phyloP scores from a whole-genome alignment of 1,140 invertebrate species.

The Polypedilum vanderplanki region DNA sequence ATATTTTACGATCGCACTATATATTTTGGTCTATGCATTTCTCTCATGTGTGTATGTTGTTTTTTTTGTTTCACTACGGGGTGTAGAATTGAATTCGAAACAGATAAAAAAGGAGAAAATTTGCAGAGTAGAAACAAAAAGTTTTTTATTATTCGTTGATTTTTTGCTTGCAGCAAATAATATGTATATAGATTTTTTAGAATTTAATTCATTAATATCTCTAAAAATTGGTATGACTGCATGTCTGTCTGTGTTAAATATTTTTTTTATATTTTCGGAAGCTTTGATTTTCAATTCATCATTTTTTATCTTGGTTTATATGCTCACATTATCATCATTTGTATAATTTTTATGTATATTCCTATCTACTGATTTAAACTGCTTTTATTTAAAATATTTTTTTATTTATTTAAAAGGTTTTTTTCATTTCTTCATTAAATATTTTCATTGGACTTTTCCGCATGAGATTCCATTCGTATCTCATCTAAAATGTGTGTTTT shows the following conservation, averaged over 20 bases:
- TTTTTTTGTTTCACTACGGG: not conserved
- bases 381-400: slow-evolving; percentile 15
- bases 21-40: slow-evolving; percentile 17
- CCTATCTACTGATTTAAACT: slow-evolving; percentile 24
- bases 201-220: slow-evolving; percentile 28
- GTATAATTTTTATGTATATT: slow-evolving; percentile 25
- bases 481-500: not conserved
- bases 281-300: slow-evolving; percentile 26
- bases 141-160: slow-evolving; percentile 9
- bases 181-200: slow-evolving; percentile 24
- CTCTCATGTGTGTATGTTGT: no score
- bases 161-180: slow-evolving; percentile 24
- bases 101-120: no score
- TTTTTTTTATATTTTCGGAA: slow-evolving; percentile 21
- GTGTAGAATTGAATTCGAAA: not conserved
- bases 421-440: slow-evolving; percentile 9
- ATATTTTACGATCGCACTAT: slow-evolving; percentile 2
- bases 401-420: not conserved
- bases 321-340: not conserved
- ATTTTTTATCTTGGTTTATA: not conserved
- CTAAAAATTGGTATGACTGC: slow-evolving; percentile 20
- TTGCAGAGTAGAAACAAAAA: not conserved
- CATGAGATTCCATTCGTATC: not conserved
- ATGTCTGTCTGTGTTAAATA: slow-evolving; percentile 7
- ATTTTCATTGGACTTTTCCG: slow-evolving; percentile 9